Percentiles rank a stretch among this genome's conserved stretches.
These are phyloP conservation scores for Phasianus colchicus DNA, from an alignment of 2,113 vertebrate genomes.

Conservation along the genomic window DNA sequence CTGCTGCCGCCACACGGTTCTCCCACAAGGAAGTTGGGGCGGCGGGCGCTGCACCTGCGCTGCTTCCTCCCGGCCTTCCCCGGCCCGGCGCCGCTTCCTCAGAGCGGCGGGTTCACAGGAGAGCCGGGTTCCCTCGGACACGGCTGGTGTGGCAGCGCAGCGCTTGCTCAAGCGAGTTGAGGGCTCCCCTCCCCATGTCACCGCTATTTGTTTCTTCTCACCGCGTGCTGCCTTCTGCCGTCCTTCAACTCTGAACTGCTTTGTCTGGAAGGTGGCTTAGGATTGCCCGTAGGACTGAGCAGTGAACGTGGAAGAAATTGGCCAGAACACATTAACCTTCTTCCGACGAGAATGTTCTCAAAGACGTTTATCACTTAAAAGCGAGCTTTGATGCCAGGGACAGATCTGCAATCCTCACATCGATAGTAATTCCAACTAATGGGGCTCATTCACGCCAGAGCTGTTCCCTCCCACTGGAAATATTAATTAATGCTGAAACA, in stretches of 20 bases:
- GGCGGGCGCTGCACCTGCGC: not conserved
- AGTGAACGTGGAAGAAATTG: accelerated
- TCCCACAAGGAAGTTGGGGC: not conserved
- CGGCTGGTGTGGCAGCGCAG: not conserved
- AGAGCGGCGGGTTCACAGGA: too few relatives aligned
- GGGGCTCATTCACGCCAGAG: not conserved
- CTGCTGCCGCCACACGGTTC: not conserved
- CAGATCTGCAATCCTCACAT: not conserved
- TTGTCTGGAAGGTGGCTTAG: not conserved
- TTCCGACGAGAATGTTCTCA: not conserved
- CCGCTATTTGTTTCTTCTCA: not conserved
- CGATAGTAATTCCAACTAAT: not conserved
- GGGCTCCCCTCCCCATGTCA: not conserved
- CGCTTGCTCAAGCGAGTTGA: not conserved
- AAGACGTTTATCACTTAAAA: not conserved
- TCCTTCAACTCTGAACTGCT: not conserved
- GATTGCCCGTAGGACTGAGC: not conserved
- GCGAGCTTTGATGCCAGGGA: not conserved
- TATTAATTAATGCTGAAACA: not conserved
- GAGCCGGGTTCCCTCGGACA: too few relatives aligned
- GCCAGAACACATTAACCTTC: accelerated
- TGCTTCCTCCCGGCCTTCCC: not conserved
- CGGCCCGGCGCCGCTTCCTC: too few relatives aligned
- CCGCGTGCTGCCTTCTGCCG: accelerated
- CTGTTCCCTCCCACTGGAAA: not conserved